Base-by-base conservation (phyloP, 2,888 invertebrate genomes). In the Heliconius ethilla region DNA sequence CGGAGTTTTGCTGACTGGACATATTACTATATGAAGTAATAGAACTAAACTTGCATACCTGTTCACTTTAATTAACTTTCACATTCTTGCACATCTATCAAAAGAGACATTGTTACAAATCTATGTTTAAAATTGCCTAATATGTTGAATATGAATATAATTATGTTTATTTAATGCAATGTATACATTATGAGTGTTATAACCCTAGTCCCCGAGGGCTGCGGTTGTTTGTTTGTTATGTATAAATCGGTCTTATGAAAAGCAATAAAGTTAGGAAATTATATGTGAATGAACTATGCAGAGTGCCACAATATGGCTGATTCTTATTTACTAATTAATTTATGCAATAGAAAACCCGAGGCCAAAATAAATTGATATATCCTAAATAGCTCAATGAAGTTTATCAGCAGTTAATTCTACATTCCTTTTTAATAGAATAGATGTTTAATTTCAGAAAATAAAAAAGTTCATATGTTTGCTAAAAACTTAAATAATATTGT, bases 241-340 rank as follows among this genome's bases (percentile, higher is more conserved):
- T 75, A 73, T 77, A 75, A 76, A 80, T 78, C 70, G 59, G 76
- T 80, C 80, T 80, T 80, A 80, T 80, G 80, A 80, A 75, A 78
- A 78, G 76, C 80, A 80, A 80, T 80, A 80, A 78, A 66, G 74
- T 75, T 78, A 78, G 78, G 25, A 62, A 69, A 78, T 76, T 62
- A 69, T 73, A 63, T 51, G 51, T 51, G 33, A 63, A 75, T 75
- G 66, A 80, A 80, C 70, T 76, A 55, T 75, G 45, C 70, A 80
- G 59, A 75, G 75, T 75, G 77, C 63, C 75, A 75, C 67, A 0
- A 55, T 40, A 33, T 74, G 70, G 75, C 74, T 51, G 59, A 72
- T 76, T 70, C 70, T 76, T 69, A 65, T 72, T 69, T 29, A 59
- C 65, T 70, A 62, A 70, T 40, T 76, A 59, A 66, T 70, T 76